Conservation (phyloP, 2,888 invertebrate species). For the Chymomyza procnemis region DNA sequence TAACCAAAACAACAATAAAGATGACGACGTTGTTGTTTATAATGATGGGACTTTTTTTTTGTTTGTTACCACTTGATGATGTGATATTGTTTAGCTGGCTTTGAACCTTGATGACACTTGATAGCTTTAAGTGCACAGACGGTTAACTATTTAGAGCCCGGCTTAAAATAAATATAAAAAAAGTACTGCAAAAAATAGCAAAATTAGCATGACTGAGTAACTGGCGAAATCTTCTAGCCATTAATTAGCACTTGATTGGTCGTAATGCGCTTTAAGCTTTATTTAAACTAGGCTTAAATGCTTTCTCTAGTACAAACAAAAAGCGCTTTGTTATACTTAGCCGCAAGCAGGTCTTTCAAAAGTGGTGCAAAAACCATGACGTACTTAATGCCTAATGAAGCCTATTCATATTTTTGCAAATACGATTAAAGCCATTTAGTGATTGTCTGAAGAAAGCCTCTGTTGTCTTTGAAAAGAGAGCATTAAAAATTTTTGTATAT, state of each 20-base stretch:
- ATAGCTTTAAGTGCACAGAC: background rate
- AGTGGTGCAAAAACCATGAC: background rate
- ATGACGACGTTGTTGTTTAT: background rate
- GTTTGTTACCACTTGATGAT: background rate
- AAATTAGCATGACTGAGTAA: background rate
- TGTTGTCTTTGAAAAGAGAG: too few species aligned
- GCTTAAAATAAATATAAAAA: background rate
- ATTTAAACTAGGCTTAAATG: background rate
- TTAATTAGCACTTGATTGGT: background rate
- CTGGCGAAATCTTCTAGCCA: background rate
- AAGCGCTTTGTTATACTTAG: background rate
- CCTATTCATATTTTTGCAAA: background rate
- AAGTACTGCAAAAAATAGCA: background rate
- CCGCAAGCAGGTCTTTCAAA: background rate
- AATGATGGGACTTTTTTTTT: conserved; percentile 12
- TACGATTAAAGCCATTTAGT: background rate
- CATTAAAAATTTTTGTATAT: too few species aligned
- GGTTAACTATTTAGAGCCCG: background rate
- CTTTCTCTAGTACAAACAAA: background rate
- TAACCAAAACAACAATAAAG: background rate
- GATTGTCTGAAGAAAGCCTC: too few species aligned
- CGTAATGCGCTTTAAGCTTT: background rate
- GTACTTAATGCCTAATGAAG: background rate
- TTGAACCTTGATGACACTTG: background rate
- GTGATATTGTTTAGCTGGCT: background rate